Evolutionary conservation across 2,113 vertebrate species (phyloP).

Genomic region (Epinephelus moara): DNA sequence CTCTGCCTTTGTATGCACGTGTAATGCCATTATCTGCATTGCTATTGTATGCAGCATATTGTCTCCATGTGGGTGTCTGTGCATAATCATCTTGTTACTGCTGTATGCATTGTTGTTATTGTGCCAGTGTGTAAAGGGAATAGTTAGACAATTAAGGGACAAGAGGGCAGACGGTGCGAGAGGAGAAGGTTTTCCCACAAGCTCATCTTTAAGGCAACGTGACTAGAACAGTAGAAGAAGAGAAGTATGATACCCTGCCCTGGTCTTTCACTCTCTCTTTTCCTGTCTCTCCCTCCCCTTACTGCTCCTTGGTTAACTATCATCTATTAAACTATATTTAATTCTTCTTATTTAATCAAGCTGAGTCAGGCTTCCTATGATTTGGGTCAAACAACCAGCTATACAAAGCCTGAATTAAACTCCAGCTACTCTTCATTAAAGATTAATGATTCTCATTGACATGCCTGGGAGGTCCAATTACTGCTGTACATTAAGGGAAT

Average conservation of each 20-base stretch:
- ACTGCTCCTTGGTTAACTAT: neutral
- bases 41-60: slow-evolving; percentile 46
- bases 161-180: slow-evolving; percentile 37
- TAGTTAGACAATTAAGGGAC: slow-evolving; percentile 54
- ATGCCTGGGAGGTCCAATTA: slow-evolving; percentile 28
- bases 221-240: neutral
- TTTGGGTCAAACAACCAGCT: slow-evolving; percentile 33
- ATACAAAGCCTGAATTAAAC: slow-evolving; percentile 30
- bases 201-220: slow-evolving; percentile 34
- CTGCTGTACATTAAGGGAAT: slow-evolving; percentile 34
- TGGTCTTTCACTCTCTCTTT: neutral
- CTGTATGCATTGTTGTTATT: slow-evolving; percentile 56
- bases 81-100: slow-evolving; percentile 53
- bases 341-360: slow-evolving; percentile 6
- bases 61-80: slow-evolving; percentile 50
- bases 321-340: slow-evolving; percentile 12
- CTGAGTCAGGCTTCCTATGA: slow-evolving; percentile 36
- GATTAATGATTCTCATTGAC: slow-evolving; percentile 38
- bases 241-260: neutral
- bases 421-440: slow-evolving; percentile 42
- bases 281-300: rapidly evolving
- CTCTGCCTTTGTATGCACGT: slow-evolving; percentile 53
- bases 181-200: slow-evolving; percentile 61
- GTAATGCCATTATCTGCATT: slow-evolving; percentile 65
- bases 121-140: slow-evolving; percentile 44